A percentile compares a stretch with the other conserved stretches of the same genome.
phyloP scores from a whole-genome alignment of 2,888 invertebrate species.

The Crioceris asparagi region DNA sequence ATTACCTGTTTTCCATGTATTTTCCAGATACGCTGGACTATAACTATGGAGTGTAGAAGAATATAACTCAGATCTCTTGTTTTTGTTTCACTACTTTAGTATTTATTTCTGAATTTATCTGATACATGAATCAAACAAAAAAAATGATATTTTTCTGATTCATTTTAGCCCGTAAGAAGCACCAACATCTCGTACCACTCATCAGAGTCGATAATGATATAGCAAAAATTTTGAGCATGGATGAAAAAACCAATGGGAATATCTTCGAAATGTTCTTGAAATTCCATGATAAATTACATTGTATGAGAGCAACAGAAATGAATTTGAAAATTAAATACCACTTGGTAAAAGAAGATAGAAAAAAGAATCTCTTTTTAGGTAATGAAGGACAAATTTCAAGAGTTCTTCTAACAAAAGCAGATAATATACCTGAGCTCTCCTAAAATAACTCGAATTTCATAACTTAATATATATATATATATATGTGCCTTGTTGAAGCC shows the following conservation, averaged over 20 bases:
- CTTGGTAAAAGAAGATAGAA: slow-evolving; percentile 26
- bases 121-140: neutral
- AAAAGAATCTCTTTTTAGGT: slow-evolving; percentile 42
- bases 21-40: too few species aligned
- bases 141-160: neutral
- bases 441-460: too few species aligned
- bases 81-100: neutral
- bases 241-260: slow-evolving; percentile 39
- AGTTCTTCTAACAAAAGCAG: slow-evolving; percentile 38
- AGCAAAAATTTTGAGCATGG: slow-evolving; percentile 38
- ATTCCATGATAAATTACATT: slow-evolving; percentile 51
- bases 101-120: too few species aligned
- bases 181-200: slow-evolving; percentile 48
- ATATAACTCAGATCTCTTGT: neutral
- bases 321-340: slow-evolving; percentile 50
- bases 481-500: slow-evolving; percentile 3
- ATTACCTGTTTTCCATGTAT: too few species aligned
- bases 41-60: neutral
- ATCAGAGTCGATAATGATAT: slow-evolving; percentile 56
- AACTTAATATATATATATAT: neutral
- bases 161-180: slow-evolving; percentile 48
- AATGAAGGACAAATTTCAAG: slow-evolving; percentile 47
- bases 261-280: slow-evolving; percentile 62
- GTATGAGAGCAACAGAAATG: slow-evolving; percentile 72
- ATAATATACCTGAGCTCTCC: slow-evolving; percentile 21